Evolutionary conservation across 2,888 invertebrate genomes (phyloP).

Genomic region (Mesoligia furuncula): DNA sequence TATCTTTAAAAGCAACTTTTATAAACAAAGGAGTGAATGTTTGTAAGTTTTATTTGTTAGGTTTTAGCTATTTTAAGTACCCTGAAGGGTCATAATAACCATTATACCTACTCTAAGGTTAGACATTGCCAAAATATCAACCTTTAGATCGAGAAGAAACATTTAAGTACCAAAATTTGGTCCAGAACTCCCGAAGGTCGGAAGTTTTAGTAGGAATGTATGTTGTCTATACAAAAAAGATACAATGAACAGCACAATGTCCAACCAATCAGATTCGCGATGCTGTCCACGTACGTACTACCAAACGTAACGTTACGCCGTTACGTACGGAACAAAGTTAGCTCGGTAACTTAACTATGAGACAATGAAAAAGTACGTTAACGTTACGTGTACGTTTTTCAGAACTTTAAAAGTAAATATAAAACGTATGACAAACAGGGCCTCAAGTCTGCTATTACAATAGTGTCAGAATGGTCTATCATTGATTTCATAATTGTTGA

Average conservation of each 20-base stretch:
- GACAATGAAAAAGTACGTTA: background rate
- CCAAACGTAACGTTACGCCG: constrained; percentile 1
- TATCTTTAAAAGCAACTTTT: background rate
- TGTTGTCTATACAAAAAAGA: background rate
- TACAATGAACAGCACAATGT: background rate
- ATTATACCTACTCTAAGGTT: background rate
- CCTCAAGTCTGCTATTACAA: too few species aligned
- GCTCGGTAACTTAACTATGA: constrained; percentile 7
- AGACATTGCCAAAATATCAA: too few species aligned
- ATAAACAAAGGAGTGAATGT: background rate
- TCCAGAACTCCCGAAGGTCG: background rate
- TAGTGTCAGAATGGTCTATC: too few species aligned
- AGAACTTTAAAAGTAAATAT: background rate
- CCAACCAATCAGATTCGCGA: constrained; percentile 19
- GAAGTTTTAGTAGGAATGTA: background rate
- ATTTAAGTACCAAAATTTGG: background rate
- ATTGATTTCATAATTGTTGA: too few species aligned
- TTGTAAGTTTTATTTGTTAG: background rate
- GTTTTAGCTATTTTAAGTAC: background rate
- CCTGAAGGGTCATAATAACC: background rate
- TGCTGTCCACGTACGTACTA: constrained; percentile 37
- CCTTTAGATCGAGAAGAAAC: background rate
- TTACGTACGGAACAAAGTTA: constrained; percentile 32
- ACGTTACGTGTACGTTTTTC: constrained; percentile 1
- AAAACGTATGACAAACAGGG: background rate